A percentile compares a stretch with the other conserved stretches of the same genome.
Conservation (phyloP, 2,113 vertebrate genomes). For the Phylloscopus whistleri region DNA sequence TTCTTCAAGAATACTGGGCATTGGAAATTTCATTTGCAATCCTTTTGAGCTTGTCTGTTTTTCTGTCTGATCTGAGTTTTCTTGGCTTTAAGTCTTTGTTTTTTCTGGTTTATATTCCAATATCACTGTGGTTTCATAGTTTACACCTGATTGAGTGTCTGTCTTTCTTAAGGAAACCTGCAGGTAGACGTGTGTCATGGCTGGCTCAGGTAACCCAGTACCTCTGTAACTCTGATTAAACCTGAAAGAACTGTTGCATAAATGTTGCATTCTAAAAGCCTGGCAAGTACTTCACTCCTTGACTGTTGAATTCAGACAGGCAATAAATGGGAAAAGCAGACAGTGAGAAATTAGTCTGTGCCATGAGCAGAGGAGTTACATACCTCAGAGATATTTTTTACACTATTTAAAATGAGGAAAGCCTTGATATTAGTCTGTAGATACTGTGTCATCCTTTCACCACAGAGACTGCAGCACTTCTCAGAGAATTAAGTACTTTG, state of each 20-base stretch:
- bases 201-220: background rate
- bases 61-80: background rate
- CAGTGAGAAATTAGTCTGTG: background rate
- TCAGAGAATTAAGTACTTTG: background rate
- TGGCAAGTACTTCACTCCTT: background rate
- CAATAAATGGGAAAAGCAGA: background rate
- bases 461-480: background rate
- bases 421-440: background rate
- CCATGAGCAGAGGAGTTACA: background rate
- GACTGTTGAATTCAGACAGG: background rate
- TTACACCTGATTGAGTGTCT: background rate
- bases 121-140: background rate
- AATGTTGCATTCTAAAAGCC: background rate
- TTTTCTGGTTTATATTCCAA: background rate
- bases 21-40: background rate
- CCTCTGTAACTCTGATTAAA: background rate
- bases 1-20: background rate
- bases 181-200: background rate
- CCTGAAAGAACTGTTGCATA: background rate
- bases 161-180: background rate
- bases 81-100: background rate
- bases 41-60: background rate
- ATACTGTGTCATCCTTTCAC: background rate
- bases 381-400: background rate
- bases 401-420: background rate